These are phyloP conservation scores for Pantala flavescens DNA, from an alignment of 1,140 invertebrate species.

Conservation along the genomic window DNA sequence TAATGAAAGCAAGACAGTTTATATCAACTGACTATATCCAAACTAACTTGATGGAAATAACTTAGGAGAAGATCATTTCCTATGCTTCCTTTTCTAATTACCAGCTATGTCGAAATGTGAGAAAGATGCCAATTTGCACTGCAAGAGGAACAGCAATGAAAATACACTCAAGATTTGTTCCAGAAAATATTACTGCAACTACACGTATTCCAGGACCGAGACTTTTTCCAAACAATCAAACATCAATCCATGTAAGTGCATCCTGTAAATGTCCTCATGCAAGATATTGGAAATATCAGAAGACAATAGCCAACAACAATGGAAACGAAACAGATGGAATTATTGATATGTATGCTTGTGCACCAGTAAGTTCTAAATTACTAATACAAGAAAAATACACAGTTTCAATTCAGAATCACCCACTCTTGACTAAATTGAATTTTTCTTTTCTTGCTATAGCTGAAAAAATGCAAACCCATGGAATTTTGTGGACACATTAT, in stretches of 20 bases:
- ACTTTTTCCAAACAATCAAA: not conserved
- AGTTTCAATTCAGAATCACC: conserved; percentile 14
- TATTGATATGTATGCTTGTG: conserved; percentile 31
- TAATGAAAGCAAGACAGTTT: too few species aligned
- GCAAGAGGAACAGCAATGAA: conserved; percentile 17
- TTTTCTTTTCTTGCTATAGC: conserved; percentile 29
- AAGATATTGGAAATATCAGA: conserved; percentile 28
- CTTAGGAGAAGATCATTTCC: too few species aligned
- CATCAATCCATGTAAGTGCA: not conserved
- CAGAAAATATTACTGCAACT: not conserved
- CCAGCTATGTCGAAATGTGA: conserved; percentile 26
- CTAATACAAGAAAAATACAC: not conserved
- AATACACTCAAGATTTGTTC: not conserved
- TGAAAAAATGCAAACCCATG: conserved; percentile 34
- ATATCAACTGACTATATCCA: too few species aligned
- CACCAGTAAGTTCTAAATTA: conserved; percentile 28
- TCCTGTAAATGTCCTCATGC: conserved; percentile 28
- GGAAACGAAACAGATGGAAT: conserved; percentile 27
- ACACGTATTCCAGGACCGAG: not conserved
- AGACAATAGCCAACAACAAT: conserved; percentile 28
- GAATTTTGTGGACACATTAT: conserved; percentile 41
- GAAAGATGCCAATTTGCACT: conserved; percentile 21
- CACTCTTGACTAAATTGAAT: not conserved
- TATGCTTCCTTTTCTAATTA: not conserved
- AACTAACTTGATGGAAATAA: too few species aligned